Conservation (phyloP, 2,113 vertebrate genomes). For the Mesembrinibis cayennensis region DNA sequence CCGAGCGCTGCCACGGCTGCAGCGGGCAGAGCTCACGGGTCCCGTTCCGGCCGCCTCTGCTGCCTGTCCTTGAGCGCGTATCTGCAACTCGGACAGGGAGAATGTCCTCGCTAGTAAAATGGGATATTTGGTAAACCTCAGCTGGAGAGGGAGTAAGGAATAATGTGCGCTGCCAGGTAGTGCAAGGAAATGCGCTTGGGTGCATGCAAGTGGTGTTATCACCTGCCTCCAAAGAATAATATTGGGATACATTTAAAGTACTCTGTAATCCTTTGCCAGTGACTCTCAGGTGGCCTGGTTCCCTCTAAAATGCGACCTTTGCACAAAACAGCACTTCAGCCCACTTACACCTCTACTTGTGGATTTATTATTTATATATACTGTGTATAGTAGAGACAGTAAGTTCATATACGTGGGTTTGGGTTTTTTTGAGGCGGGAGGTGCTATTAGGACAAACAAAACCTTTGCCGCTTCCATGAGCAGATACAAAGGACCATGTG, state of each 20-base stretch:
- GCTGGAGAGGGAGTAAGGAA: not conserved
- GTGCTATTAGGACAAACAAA: not conserved
- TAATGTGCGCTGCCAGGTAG: not conserved
- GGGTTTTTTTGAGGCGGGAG: not conserved
- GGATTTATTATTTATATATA: not conserved
- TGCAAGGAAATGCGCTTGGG: not conserved
- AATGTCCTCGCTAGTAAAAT: not conserved
- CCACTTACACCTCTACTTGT: not conserved
- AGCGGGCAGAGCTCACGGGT: not conserved
- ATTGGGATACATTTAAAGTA: not conserved
- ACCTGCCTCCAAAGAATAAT: not conserved
- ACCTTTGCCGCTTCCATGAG: not conserved
- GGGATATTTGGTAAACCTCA: not conserved
- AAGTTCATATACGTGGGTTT: not conserved
- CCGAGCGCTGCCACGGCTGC: fast-evolving
- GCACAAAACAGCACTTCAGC: not conserved
- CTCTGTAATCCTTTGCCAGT: not conserved
- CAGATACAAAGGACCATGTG: not conserved
- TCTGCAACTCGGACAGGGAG: not conserved
- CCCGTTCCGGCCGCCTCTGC: fast-evolving
- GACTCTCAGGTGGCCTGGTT: not conserved
- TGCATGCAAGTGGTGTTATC: not conserved
- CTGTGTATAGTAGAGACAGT: not conserved
- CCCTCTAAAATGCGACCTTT: not conserved
- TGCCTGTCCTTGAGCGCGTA: not conserved